Conservation (phyloP, 2,113 vertebrate species). For the Cyanoramphus novaezelandiae region DNA sequence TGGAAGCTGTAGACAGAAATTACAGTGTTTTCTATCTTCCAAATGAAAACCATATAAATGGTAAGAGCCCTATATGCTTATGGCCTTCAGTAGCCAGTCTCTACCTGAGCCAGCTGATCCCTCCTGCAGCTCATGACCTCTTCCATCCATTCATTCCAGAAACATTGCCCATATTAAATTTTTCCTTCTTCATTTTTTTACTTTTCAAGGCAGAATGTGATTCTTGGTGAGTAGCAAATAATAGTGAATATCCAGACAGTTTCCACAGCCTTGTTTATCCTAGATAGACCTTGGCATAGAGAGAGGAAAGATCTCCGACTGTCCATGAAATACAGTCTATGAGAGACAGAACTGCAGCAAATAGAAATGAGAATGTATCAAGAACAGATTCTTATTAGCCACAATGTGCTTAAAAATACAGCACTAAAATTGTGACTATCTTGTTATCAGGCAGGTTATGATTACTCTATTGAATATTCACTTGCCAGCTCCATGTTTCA, state of each 20-base stretch:
- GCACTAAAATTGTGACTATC: neutral
- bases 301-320: neutral
- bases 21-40: neutral
- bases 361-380: neutral
- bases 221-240: neutral
- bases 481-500: neutral
- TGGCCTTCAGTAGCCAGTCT: neutral
- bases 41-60: neutral
- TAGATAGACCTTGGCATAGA: neutral
- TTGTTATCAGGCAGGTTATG: conserved; percentile 12
- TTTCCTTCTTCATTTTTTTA: neutral
- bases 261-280: neutral
- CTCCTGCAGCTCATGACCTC: neutral
- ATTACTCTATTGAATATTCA: neutral
- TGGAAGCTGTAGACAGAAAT: neutral
- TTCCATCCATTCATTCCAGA: neutral
- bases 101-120: neutral
- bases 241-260: neutral
- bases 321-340: neutral
- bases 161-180: neutral
- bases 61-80: neutral
- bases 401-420: neutral
- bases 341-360: neutral
- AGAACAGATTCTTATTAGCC: neutral
- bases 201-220: neutral